Conservation (phyloP, 1,140 invertebrate genomes). For the Calliopsis andreniformis region DNA sequence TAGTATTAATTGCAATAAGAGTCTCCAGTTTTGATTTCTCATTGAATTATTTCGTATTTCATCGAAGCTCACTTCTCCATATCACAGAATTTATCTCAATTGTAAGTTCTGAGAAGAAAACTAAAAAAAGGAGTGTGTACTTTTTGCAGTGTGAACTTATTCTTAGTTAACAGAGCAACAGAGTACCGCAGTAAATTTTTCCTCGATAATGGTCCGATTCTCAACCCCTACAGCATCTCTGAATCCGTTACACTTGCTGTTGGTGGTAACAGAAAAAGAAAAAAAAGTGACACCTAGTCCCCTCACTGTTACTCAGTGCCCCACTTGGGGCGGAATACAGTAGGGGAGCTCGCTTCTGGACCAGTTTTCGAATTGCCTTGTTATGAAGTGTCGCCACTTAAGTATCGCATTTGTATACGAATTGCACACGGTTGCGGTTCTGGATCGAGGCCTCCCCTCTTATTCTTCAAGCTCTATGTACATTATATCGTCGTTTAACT, state of each 20-base stretch:
- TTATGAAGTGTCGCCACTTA: slow-evolving; percentile 76
- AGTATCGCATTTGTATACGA: slow-evolving; percentile 78
- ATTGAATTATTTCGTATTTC: no score
- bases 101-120: no score
- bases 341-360: slow-evolving; percentile 67
- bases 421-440: slow-evolving; percentile 74
- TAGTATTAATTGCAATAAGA: no score
- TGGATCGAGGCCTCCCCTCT: slow-evolving; percentile 41
- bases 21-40: no score
- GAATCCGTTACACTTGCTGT: slow-evolving; percentile 78
- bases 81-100: no score
- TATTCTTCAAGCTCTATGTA: slow-evolving; percentile 52
- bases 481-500: slow-evolving; percentile 73
- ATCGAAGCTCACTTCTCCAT: no score
- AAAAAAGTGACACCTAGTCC: slow-evolving; percentile 33
- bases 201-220: slow-evolving; percentile 7
- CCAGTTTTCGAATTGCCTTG: slow-evolving; percentile 74
- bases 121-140: no score
- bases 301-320: slow-evolving; percentile 37
- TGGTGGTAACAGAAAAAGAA: slow-evolving; percentile 56
- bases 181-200: slow-evolving; percentile 1
- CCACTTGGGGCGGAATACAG: slow-evolving; percentile 54
- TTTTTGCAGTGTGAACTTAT: no score
- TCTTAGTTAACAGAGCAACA: neutral
- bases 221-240: slow-evolving; percentile 57